phyloP scores from a whole-genome alignment of 92 coral and sea anemone genomes.

The Umimayanthus chanpuru region DNA sequence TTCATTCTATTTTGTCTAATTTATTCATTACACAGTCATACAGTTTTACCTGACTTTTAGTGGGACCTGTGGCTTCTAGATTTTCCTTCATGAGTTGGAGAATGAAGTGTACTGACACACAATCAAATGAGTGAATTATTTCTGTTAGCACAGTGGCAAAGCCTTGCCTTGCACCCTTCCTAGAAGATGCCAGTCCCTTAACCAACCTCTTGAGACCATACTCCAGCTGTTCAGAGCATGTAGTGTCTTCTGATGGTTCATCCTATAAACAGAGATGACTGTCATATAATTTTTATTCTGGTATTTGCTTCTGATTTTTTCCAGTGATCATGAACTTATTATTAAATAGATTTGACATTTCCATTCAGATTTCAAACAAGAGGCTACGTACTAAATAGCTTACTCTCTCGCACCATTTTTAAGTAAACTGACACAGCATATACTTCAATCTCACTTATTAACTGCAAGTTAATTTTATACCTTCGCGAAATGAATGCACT shows the following conservation, averaged over 20 bases:
- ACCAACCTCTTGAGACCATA: conserved; percentile 85
- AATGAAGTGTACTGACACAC: conserved; percentile 63
- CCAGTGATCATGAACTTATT: too few species aligned
- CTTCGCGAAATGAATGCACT: too few species aligned
- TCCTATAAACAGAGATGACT: conserved; percentile 44
- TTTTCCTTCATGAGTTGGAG: conserved; percentile 66
- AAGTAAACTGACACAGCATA: too few species aligned
- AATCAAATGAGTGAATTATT: conserved; percentile 72
- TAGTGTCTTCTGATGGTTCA: background rate
- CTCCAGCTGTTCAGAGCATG: conserved; percentile 70
- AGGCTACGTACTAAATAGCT: too few species aligned
- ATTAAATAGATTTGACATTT: too few species aligned
- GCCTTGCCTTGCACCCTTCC: conserved; percentile 97
- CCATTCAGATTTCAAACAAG: too few species aligned
- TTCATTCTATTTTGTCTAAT: background rate
- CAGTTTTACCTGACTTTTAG: conserved; percentile 79
- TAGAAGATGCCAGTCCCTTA: conserved; percentile 93
- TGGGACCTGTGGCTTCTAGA: conserved; percentile 67
- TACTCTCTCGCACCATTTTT: too few species aligned
- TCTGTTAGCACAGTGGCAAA: conserved; percentile 93
- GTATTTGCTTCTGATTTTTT: too few species aligned
- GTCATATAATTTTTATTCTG: background rate
- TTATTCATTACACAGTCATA: background rate
- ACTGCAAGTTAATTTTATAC: too few species aligned
- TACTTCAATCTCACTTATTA: too few species aligned